phyloP scores from a whole-genome alignment of 2,888 invertebrate species.

The Ceriagrion tenellum region DNA sequence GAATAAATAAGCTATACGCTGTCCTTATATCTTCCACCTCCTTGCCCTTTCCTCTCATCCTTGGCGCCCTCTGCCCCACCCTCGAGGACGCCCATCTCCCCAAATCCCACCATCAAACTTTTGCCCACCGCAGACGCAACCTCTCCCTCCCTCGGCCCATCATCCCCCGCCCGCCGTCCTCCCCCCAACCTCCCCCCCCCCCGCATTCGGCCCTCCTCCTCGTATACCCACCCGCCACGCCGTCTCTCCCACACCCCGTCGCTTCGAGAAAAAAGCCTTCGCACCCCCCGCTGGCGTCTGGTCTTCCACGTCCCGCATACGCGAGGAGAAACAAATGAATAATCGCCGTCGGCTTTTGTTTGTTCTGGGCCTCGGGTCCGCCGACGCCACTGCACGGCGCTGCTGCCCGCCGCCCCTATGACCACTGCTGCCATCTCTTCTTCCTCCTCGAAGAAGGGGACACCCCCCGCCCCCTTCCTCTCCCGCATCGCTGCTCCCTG shows the following conservation, averaged over 20 bases:
- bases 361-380: conserved; percentile 53
- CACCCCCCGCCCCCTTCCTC: not conserved
- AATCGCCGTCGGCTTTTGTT: conserved; percentile 64
- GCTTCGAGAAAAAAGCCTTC: conserved; percentile 39
- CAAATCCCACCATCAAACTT: conserved; percentile 47
- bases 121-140: conserved; percentile 59
- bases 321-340: conserved; percentile 64
- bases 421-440: conserved; percentile 53
- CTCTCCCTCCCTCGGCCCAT: not conserved
- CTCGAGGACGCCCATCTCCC: not conserved
- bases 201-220: not conserved
- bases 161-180: not conserved
- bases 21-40: conserved; percentile 37
- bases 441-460: not conserved
- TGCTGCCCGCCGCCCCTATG: conserved; percentile 11
- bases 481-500: not conserved
- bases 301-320: conserved; percentile 61
- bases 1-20: conserved; percentile 45
- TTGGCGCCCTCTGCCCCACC: conserved; percentile 14
- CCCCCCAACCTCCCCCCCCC: not conserved
- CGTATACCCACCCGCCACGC: not conserved
- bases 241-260: conserved; percentile 14
- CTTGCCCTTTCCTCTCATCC: not conserved
- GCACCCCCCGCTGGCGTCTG: conserved; percentile 52
- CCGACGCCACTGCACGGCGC: conserved; percentile 58